These are phyloP conservation scores for Platycheirus rosarum DNA, from an alignment of 2,888 invertebrate genomes.

Conservation along the genomic window DNA sequence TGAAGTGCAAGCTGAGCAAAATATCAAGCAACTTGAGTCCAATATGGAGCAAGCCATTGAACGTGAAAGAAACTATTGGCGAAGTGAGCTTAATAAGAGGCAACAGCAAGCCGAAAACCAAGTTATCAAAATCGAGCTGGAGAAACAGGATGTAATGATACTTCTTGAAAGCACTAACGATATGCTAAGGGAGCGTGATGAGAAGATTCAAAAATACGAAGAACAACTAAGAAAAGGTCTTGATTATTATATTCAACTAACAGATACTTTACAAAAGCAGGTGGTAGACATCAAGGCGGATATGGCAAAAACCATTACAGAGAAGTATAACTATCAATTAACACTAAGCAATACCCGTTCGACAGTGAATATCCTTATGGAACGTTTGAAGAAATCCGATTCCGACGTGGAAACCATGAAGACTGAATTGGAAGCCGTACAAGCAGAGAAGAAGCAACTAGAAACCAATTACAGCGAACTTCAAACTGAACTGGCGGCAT, in stretches of 20 bases:
- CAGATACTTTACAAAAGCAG: slow-evolving; percentile 81
- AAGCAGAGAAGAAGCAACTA: slow-evolving; percentile 79
- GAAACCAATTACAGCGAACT: slow-evolving; percentile 79
- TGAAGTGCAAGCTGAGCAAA: slow-evolving; percentile 82
- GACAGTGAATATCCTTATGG: slow-evolving; percentile 82
- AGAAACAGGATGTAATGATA: slow-evolving; percentile 83
- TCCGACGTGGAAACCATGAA: slow-evolving; percentile 82
- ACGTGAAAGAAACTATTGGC: slow-evolving; percentile 82
- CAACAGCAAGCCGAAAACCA: slow-evolving; percentile 84
- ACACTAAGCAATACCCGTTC: slow-evolving; percentile 82
- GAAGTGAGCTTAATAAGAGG: slow-evolving; percentile 84
- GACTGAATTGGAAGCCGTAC: slow-evolving; percentile 80
- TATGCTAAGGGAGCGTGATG: slow-evolving; percentile 81
- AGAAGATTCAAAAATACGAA: slow-evolving; percentile 81
- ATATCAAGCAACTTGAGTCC: slow-evolving; percentile 82
- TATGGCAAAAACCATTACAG: slow-evolving; percentile 80
- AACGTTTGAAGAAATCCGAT: slow-evolving; percentile 82
- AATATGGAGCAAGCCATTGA: slow-evolving; percentile 82
- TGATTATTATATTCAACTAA: slow-evolving; percentile 81
- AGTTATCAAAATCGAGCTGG: slow-evolving; percentile 84
- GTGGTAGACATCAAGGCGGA: slow-evolving; percentile 81
- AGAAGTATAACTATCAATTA: slow-evolving; percentile 82
- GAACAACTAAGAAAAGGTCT: slow-evolving; percentile 81
- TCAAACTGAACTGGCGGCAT: slow-evolving; percentile 78
- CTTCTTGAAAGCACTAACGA: slow-evolving; percentile 82